A percentile compares a stretch with the other conserved stretches of the same genome.
phyloP scores from a whole-genome alignment of 2,113 vertebrate genomes.

The Peromyscus polionotus region DNA sequence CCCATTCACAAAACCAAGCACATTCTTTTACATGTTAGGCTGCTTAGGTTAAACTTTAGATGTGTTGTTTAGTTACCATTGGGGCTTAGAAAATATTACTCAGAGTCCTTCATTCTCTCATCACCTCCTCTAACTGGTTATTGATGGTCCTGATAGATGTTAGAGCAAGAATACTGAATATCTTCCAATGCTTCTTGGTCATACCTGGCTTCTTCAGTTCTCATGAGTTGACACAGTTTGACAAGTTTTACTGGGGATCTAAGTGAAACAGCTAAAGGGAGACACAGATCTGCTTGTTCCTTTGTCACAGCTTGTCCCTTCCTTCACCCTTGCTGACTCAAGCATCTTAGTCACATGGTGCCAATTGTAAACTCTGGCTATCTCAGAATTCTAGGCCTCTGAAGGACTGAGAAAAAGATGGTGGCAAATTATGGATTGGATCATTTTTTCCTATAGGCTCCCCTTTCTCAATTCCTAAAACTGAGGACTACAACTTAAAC shows the following conservation, averaged over 20 bases:
- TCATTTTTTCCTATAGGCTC: neutral
- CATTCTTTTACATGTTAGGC: neutral
- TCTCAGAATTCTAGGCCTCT: neutral
- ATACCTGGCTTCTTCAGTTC: neutral
- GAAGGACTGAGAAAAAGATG: neutral
- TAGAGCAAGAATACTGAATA: neutral
- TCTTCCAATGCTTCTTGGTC: neutral
- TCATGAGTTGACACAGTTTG: neutral
- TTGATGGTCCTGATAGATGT: neutral
- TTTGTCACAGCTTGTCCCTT: neutral
- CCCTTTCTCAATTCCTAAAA: neutral
- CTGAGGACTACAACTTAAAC: neutral
- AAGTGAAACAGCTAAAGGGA: neutral
- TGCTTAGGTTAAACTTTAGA: slow-evolving; percentile 59
- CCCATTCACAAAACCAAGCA: slow-evolving; percentile 70
- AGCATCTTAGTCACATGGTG: neutral
- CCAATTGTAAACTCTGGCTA: neutral
- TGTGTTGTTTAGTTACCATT: slow-evolving; percentile 46
- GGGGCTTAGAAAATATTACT: neutral
- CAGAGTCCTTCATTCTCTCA: neutral
- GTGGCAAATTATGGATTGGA: neutral
- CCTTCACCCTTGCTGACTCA: neutral
- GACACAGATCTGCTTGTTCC: neutral
- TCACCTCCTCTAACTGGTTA: neutral
- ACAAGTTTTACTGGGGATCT: neutral